phyloP scores from a whole-genome alignment of 1,140 invertebrate genomes.

The Drosophila nigromelanica region DNA sequence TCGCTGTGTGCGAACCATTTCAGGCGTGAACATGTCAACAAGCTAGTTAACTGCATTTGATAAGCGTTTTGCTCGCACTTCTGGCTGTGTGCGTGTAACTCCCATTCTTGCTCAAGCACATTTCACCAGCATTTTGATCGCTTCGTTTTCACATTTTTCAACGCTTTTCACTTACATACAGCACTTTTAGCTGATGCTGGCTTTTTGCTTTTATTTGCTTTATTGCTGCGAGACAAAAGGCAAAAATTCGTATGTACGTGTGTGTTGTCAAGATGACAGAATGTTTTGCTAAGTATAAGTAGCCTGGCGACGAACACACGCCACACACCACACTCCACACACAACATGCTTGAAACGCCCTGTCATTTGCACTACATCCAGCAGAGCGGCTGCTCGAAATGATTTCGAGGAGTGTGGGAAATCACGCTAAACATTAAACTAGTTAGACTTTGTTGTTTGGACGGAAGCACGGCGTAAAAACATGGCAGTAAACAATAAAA shows the following conservation, averaged over 20 bases:
- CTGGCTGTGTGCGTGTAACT: slow-evolving; percentile 22
- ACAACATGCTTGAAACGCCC: slow-evolving; percentile 53
- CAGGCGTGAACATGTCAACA: slow-evolving; percentile 68
- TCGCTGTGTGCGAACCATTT: slow-evolving; percentile 35
- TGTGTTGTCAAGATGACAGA: slow-evolving; percentile 72
- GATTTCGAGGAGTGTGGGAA: slow-evolving; percentile 18
- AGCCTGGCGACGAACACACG: slow-evolving; percentile 41
- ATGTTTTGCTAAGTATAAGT: slow-evolving; percentile 71
- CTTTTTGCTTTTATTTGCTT: slow-evolving; percentile 21
- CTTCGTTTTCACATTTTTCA: slow-evolving; percentile 52
- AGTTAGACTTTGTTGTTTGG: slow-evolving; percentile 2
- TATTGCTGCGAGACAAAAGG: slow-evolving; percentile 27
- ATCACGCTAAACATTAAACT: background rate
- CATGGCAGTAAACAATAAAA: background rate
- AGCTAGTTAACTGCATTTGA: slow-evolving; percentile 75
- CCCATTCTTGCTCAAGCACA: slow-evolving; percentile 58
- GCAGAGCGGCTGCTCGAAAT: slow-evolving; percentile 3
- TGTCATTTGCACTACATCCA: slow-evolving; percentile 61
- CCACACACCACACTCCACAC: slow-evolving; percentile 4
- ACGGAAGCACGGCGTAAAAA: background rate
- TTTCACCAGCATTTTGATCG: slow-evolving; percentile 48
- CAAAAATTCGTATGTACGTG: slow-evolving; percentile 32
- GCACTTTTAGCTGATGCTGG: slow-evolving; percentile 11
- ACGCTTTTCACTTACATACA: slow-evolving; percentile 34
- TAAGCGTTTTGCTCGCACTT: slow-evolving; percentile 48